Evolutionary conservation across 2,113 vertebrate genomes (phyloP), one percentile per base, ranked within the genome.

Genomic region (Lucifuga dentata): DNA sequence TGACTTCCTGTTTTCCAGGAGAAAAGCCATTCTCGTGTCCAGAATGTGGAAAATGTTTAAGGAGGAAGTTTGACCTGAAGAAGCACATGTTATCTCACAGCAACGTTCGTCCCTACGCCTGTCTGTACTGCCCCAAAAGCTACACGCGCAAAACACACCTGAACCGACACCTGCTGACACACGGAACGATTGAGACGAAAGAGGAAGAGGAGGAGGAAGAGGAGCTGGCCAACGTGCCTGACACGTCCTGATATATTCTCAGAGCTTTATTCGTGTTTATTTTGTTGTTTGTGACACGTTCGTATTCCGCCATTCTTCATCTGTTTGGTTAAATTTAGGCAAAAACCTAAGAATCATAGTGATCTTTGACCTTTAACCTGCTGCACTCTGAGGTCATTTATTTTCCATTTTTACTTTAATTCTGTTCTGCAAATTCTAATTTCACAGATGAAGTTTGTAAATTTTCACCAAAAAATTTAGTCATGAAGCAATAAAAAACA

Each of bases 91-190:
- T 88, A 78, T 85, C 87, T 3, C 92, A 93, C 83, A 84, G 83
- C 13, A 88, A 73, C 10, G 60, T 85, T 0, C 84, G 90, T 8
- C 91, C 91, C 0, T 87, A 81, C 56, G 78, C 72, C 57, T 92
- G 92, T 35, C 11, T 39, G 3, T 61, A 53, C 50, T 93, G 92
- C 46, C 57, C 81, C 6, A 93, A 93, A 80, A 90, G 87, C 73
- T 93, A 91, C 86, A 92, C 89, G 3, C 83, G 90, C 12, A 87
- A 83, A 45, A 91, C 88, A 1, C 91, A 93, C 80, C 86, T 93
- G 33, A 90, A 68, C 60, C 78, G 88, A 57, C 92, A 92, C 78
- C 78, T 88, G 73, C 78, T 89, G 64, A 92, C 73, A 0, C 91
- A 92, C 68, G 1, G 35, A 29, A 1, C 59, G 0, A 9, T 48